Percentiles rank a stretch among this genome's conserved stretches.
Evolutionary conservation across 2,113 vertebrate genomes (phyloP).

Genomic region (Lophotis ruficrista): DNA sequence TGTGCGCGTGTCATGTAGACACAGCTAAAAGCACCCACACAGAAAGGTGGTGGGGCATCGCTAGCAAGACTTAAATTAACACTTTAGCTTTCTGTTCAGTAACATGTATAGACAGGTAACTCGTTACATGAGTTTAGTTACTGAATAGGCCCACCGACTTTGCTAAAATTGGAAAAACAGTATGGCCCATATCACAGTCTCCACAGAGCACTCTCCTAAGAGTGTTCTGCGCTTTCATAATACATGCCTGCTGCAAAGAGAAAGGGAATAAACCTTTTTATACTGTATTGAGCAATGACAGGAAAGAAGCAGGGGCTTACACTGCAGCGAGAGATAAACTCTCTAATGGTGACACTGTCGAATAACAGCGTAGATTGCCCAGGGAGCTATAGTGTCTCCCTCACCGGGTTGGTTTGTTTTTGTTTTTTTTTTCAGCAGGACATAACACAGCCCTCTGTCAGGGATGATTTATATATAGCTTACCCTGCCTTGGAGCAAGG

Average conservation of each 20-base stretch:
- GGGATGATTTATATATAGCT: background rate
- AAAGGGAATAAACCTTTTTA: background rate
- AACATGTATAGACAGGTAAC: background rate
- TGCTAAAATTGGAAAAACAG: background rate
- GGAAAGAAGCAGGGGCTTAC: background rate
- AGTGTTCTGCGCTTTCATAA: background rate
- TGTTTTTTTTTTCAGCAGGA: background rate
- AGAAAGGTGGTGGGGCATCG: background rate
- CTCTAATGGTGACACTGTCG: background rate
- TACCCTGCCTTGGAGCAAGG: background rate
- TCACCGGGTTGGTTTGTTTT: background rate
- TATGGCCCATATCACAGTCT: background rate
- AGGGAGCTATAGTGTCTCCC: background rate
- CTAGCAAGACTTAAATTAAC: background rate
- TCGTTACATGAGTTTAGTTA: background rate
- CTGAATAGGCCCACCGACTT: background rate
- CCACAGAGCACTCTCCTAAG: background rate
- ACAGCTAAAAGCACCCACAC: background rate
- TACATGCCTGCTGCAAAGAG: background rate
- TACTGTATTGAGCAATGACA: fast-evolving
- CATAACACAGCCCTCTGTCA: background rate
- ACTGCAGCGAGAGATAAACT: background rate
- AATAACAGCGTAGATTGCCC: background rate
- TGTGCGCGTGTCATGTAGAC: fast-evolving
- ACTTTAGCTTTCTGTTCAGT: background rate